Evolutionary conservation across 2,113 vertebrate species (phyloP), one percentile per base, ranked within the genome.

Genomic region (Myanophis thanlyinensis): DNA sequence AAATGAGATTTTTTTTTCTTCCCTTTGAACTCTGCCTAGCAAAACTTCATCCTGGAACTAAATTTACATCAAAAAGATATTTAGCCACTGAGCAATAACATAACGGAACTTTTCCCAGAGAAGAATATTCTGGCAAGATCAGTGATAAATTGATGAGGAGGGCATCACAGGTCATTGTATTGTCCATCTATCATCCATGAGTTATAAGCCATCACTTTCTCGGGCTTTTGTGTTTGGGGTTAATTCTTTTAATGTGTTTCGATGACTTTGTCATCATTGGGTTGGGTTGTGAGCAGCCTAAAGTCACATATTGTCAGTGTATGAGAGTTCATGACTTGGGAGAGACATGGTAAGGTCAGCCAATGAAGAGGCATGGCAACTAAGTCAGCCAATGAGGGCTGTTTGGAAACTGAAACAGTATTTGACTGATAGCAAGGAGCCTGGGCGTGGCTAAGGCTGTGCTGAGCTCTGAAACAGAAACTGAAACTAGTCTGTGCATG

Each of bases 1-100:
- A 0, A 90, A 85, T 47, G 73, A 88, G 15, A 23, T 88, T 94
- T 94, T 87, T 22, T n/a, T n/a, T n/a, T n/a, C n/a, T n/a, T n/a
- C n/a, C 59, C 54, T 22, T 52, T 91, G 59, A 87, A 1, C 86
- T 47, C 62, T 93, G 87, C 87, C 84, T 92, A 91, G 9, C 2
- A 56, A 73, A 59, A 53, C 7, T 56, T 59, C 56, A 59, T 59
- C 53, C 0, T 6, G 0, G 25, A 27, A 25, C 56, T 59, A 62
- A 90, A 94, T 25, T 90, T 91, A 88, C 49, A 90, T 46, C n/a
- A 30, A 44, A 62, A 93, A 90, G 56, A 93, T 93, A 96, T 91
- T 84, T 48, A 93, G 40, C 90, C 59, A 47, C 59, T 22, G 30
- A 51, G 86, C 94, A 62, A 54, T 47, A 0, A 59, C 44, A 18